phyloP scores from a whole-genome alignment of 2,797 vertebrate genomes.

The Threskiornis aethiopicus region DNA sequence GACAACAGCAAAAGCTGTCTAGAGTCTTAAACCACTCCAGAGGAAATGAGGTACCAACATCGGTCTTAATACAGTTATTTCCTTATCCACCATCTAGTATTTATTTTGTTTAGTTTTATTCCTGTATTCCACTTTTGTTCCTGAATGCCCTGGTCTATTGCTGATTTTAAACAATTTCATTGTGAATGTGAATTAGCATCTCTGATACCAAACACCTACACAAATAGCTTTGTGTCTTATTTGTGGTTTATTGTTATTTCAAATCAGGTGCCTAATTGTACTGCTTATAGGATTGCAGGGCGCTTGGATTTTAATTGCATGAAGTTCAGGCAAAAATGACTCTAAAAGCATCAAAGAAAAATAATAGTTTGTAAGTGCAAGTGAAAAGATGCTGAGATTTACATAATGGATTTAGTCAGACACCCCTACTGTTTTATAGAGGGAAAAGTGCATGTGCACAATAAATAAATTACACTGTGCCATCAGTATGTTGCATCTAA shows the following conservation, averaged over 20 bases:
- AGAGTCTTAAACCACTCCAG: neutral
- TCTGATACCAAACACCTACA: neutral
- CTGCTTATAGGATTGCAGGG: neutral
- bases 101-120: neutral
- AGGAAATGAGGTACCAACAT: neutral
- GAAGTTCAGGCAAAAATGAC: neutral
- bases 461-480: conserved; percentile 50
- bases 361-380: conserved; percentile 27
- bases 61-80: neutral
- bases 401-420: conserved; percentile 34
- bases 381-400: conserved; percentile 36
- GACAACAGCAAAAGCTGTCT: neutral
- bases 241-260: conserved; percentile 6
- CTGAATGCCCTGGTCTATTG: neutral
- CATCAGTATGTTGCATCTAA: conserved; percentile 33
- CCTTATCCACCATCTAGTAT: neutral
- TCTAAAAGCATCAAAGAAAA: conserved; percentile 1
- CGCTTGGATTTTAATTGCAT: neutral
- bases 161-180: conserved; percentile 17
- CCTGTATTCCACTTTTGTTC: neutral
- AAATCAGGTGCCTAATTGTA: neutral
- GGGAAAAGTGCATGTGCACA: conserved; percentile 15
- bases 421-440: conserved; percentile 11
- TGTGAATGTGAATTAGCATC: neutral
- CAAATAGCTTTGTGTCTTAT: neutral